These are phyloP conservation scores for Andrena camellia DNA, from an alignment of 2,888 invertebrate genomes.

Conservation along the genomic window DNA sequence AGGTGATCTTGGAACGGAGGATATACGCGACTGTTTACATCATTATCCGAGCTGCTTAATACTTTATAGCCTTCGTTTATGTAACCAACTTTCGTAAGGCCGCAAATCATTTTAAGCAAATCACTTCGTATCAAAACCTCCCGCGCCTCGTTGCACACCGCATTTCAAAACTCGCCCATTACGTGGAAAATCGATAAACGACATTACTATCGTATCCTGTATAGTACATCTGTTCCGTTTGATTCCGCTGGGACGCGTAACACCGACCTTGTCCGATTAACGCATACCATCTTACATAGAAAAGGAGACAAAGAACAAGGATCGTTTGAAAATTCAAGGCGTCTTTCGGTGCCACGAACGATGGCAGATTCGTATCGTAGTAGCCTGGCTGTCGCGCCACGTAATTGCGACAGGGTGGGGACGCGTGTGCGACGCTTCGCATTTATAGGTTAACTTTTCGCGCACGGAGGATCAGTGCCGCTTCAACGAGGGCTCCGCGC, in stretches of 20 bases:
- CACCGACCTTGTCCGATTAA: not conserved
- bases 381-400: conserved; percentile 56
- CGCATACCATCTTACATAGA: no score
- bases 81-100: conserved; percentile 43
- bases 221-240: not conserved
- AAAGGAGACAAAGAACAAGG: not conserved
- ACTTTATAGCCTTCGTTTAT: conserved; percentile 49
- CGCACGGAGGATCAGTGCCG: conserved; percentile 65
- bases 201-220: not conserved
- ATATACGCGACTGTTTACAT: conserved; percentile 45
- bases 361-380: conserved; percentile 35
- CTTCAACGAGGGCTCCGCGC: conserved; percentile 55
- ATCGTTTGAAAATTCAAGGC: conserved; percentile 37
- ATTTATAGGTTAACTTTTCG: conserved; percentile 69
- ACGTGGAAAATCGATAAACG: not conserved
- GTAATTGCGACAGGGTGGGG: conserved; percentile 69
- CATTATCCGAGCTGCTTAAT: conserved; percentile 41
- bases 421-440: conserved; percentile 58
- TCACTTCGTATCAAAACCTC: conserved; percentile 20
- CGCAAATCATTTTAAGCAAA: conserved; percentile 32
- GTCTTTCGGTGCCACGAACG: conserved; percentile 47
- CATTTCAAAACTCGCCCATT: conserved; percentile 2
- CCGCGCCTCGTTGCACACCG: not conserved
- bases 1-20: not conserved
- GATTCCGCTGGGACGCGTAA: not conserved